Evolutionary conservation across 2,113 vertebrate species (phyloP).

Genomic region (Garra rufa): DNA sequence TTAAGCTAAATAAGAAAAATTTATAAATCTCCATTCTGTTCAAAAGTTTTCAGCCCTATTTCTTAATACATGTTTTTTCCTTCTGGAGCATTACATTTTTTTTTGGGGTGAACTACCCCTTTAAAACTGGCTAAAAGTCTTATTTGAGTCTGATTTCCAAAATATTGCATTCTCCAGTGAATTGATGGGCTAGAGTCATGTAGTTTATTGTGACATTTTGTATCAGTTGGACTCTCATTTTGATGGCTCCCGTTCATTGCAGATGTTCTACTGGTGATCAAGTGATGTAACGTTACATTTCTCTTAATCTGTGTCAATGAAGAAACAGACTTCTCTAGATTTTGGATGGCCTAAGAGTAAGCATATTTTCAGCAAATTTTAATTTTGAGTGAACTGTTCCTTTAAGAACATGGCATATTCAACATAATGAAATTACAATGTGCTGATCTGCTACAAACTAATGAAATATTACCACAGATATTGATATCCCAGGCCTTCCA

Average conservation of each 20-base stretch:
- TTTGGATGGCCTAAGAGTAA: background rate
- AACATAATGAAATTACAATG: conserved; percentile 2
- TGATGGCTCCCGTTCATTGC: background rate
- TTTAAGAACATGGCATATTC: background rate
- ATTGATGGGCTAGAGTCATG: background rate
- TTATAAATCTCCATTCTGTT: no score
- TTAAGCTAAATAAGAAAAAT: no score
- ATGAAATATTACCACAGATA: conserved; percentile 32
- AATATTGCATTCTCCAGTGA: no score
- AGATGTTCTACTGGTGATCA: background rate
- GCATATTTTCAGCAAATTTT: background rate
- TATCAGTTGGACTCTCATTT: background rate
- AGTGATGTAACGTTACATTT: background rate
- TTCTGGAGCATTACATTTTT: no score
- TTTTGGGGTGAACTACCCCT: no score
- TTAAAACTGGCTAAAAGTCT: no score
- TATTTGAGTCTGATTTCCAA: no score
- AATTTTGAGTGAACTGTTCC: background rate
- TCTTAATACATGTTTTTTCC: no score
- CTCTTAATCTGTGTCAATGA: background rate
- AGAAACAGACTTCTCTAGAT: background rate
- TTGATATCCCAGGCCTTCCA: conserved; percentile 14
- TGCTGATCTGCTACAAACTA: conserved; percentile 3
- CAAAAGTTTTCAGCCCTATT: no score
- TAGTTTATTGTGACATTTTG: background rate